Base-by-base conservation (phyloP, 2,888 invertebrate species). In the Cataglyphis altisquamis region DNA sequence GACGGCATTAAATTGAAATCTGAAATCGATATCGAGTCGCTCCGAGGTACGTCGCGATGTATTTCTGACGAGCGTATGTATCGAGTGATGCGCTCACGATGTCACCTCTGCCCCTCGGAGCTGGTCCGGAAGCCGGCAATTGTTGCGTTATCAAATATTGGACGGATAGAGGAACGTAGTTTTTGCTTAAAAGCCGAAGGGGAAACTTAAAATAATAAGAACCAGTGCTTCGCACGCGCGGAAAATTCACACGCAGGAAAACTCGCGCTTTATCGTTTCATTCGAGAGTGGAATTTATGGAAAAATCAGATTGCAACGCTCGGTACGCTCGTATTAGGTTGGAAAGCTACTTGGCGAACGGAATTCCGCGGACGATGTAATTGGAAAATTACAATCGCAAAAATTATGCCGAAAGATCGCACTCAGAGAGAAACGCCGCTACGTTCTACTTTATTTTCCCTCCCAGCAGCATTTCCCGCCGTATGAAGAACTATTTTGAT, bases 1-100 rank as follows among this genome's bases (percentile, higher is more conserved):
- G 89, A 89, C 90, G 90, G 89, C 89, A 93, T 92, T 93, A 93
- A 93, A 93, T 93, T 93, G 93, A 92, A 93, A 93, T 93, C 91
- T 89, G 91, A 92, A 93, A 93, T 93, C 93, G 91, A 93, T 93
- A 92, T 89, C 86, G 86, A 62, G 45, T 39, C 21, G 75, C 75
- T 64, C 57, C 52, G 72, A 72, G 68, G 55, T 55, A 48, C 36
- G 70, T 25, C 82, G 62, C 83, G 73, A 84, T 75, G 64, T 67
- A 57, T 36, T 66, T 29, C 72, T 45, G 64, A 41, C 82, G 45
- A 32, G 41, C 63, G 8, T 62, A 63, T 32, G 67, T 78, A 78
- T 32, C 32, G 57, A 60, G 32, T 60, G 68, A 68, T 68, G 57
- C 67, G 67, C 41, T 8, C 74, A 63, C 29, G 66, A 15, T 21